Base-by-base conservation (phyloP, 2,888 invertebrate species). In the Monoplex corrugatus region DNA sequence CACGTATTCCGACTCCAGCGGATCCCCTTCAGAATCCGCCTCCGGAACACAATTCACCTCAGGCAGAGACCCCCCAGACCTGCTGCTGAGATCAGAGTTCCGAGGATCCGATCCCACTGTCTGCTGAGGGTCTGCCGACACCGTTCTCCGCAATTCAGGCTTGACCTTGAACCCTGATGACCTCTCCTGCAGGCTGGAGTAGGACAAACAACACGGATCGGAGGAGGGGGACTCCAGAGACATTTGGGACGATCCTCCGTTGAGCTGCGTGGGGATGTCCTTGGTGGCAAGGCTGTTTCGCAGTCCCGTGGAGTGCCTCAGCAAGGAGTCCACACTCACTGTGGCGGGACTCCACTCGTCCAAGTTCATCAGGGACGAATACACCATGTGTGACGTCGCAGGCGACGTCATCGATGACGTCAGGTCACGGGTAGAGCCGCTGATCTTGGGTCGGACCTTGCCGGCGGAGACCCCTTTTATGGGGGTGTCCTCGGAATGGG, bases 1-100 rank as follows among this genome's bases (percentile, higher is more conserved):
- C 13, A 93, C 93, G 89, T 93, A 93, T 68, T 93, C 93, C 86
- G 92, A 93, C 63, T 93, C 86, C 32, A 63, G 43, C 63, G 78
- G 72, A 44, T 83, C 83, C 40, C 63, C 78, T 38, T 75, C 38
- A 1, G 88, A 83, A n/a, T 50, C 63, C 83, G 83, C 83, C 6
- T 72, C 44, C 19, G 88, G 88, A 19, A 88, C 19, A 8, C 83
- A 40, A 28, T 2, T 40, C 78, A 40, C 78, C 23, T 80, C 78
- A 40, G 28, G 40, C 2, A 43, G 28, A 43, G 78, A 43, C 43
- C 0, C 40, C 78, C 38, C 78, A n/a, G n/a, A n/a, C 19, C 2
- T 13, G 5, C 32, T 57, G 44, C 32, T 1, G 40, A 45, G 88
- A 23, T 63, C 2, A 23, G 8, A 16, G 38, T 3, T 16, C 35